Evolutionary conservation across 2,113 vertebrate genomes (phyloP), one percentile per base, ranked within the genome.

Genomic region (Bufo gargarizans): DNA sequence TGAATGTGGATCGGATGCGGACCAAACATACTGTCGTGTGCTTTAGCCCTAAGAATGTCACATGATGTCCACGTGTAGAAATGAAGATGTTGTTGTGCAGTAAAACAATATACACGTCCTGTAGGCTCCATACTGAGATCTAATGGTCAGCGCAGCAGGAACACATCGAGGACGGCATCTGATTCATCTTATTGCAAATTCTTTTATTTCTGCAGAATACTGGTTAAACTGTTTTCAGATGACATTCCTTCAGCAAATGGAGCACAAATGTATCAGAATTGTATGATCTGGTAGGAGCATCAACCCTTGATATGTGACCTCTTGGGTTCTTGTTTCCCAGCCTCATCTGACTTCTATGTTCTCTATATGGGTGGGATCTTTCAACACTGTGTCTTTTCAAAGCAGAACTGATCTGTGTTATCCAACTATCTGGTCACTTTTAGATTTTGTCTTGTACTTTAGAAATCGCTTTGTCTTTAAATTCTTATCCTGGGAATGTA

Each of bases 191-290:
- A 77, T 49, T 13, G 76, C 49, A 53, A 53, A 53, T 53, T 53
- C 47, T 77, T 53, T n/a, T n/a, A 77, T 77, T 77, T 77, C 5
- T 77, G 5, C 2, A 77, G 11, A 53, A 53, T 77, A 77, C 53
- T 11, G 19, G 49, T n/a, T 53, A 77, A 77, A 78, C 45, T 78
- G 50, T 22, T 56, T 33, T 78, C 77, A 78, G 77, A 56, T 56
- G 77, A 78, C 77, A 78, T 78, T 78, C 77, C 20, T 78, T 6
- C 19, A 11, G 72, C 6, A 50, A 71, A 74, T 74, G 33, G 16
- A 77, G 74, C 76, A 2, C 49, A 13, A 56, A 55, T 78, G 77
- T 78, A 78, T 22, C 11, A 12, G 10, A 50, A 4, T 19, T 49
- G 72, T 45, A 43, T 5, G 69, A 72, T 16, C 7, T 7, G 69